phyloP scores from a whole-genome alignment of 2,797 vertebrate species.

The Bufotes viridis region DNA sequence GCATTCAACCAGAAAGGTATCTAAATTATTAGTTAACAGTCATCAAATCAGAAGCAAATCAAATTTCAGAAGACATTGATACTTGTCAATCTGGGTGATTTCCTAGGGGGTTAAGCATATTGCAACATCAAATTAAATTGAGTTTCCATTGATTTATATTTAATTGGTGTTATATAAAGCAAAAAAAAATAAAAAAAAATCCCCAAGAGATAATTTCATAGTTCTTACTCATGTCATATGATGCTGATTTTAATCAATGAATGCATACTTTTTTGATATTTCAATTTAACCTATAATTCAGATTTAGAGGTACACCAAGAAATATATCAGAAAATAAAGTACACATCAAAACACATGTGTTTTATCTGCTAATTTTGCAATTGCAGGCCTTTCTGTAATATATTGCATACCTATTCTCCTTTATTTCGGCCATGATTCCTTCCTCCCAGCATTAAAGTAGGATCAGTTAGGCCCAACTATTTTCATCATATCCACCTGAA shows the following conservation, averaged over 20 bases:
- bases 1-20: not conserved
- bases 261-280: not conserved
- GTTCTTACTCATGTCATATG: not conserved
- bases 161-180: slow-evolving; percentile 16
- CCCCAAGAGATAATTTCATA: not conserved
- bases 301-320: not conserved
- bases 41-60: not conserved
- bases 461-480: too few species aligned
- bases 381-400: too few species aligned
- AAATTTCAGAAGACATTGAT: slow-evolving; percentile 27
- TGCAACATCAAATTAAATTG: slow-evolving; percentile 35
- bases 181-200: not conserved
- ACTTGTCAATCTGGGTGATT: slow-evolving; percentile 28
- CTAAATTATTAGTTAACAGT: not conserved
- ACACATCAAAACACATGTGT: too few species aligned
- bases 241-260: not conserved
- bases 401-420: too few species aligned
- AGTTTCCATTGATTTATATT: slow-evolving; percentile 32
- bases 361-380: too few species aligned
- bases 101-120: slow-evolving; percentile 12
- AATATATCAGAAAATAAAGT: not conserved
- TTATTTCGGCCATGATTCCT: too few species aligned
- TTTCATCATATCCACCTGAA: too few species aligned
- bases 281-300: not conserved
- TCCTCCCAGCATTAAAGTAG: too few species aligned